A percentile compares a stretch with the other conserved stretches of the same genome.
Conservation (phyloP, 2,888 invertebrate genomes). For the Magallana nippona region DNA sequence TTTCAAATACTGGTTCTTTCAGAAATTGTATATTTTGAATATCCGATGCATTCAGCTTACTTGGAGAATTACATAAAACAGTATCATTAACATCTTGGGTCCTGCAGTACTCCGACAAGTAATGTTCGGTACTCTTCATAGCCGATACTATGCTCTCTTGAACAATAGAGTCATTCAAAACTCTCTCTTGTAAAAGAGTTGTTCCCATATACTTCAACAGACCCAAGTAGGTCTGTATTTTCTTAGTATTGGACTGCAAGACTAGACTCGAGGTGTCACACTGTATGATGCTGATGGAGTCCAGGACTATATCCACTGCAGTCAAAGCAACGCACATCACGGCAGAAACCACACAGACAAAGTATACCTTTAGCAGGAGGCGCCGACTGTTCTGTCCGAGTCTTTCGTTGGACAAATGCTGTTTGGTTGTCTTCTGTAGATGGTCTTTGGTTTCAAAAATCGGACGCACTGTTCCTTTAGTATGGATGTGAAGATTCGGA, state of each 20-base stretch:
- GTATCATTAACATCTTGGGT: not conserved
- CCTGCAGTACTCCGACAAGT: not conserved
- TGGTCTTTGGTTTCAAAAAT: constrained; percentile 1
- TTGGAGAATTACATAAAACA: not conserved
- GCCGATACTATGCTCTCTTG: not conserved
- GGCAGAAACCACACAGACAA: not conserved
- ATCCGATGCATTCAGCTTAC: not conserved
- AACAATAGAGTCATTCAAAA: not conserved
- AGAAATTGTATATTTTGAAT: not conserved
- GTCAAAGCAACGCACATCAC: constrained; percentile 3
- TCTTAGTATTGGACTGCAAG: not conserved
- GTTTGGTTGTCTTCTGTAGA: not conserved
- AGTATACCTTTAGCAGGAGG: constrained; percentile 12
- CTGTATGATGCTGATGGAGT: constrained; percentile 19
- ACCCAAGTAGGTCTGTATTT: not conserved
- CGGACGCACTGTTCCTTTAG: not conserved
- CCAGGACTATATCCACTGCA: not conserved
- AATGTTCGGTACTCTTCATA: not conserved
- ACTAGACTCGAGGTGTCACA: not conserved
- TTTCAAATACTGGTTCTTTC: not conserved
- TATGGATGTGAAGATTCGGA: not conserved
- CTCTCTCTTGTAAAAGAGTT: not conserved
- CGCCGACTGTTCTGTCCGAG: not conserved
- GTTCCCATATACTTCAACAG: constrained; percentile 11
- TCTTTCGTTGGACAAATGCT: not conserved